Conservation (phyloP, 2,888 invertebrate genomes). For the Dicyrtoma fusca region DNA sequence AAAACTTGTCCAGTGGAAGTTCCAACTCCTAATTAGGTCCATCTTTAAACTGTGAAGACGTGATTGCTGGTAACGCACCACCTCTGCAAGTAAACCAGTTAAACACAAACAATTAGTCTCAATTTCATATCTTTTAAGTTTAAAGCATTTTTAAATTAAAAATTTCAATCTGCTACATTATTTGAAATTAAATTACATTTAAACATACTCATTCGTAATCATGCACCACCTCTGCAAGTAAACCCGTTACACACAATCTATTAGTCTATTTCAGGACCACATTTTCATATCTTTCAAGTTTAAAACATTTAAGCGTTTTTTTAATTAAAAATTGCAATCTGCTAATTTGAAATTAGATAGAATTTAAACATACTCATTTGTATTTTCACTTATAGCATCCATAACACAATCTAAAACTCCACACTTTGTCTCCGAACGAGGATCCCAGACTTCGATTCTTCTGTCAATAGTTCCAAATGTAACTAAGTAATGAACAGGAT, state of each 20-base stretch:
- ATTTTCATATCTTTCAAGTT: too few relatives aligned
- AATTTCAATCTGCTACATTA: too few relatives aligned
- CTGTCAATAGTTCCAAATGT: constrained; percentile 87
- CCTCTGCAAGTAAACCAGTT: constrained; percentile 65
- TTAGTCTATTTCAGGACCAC: too few relatives aligned
- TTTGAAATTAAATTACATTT: too few relatives aligned
- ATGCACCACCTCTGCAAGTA: too few relatives aligned
- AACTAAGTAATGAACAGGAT: constrained; percentile 84
- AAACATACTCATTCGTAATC: too few relatives aligned
- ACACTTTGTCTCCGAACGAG: constrained; percentile 75
- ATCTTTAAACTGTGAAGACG: constrained; percentile 67
- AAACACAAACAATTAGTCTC: too few relatives aligned
- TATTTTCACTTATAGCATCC: constrained; percentile 65
- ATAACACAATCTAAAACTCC: constrained; percentile 83
- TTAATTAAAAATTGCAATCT: background rate
- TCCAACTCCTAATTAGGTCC: constrained; percentile 75
- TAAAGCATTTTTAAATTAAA: too few relatives aligned
- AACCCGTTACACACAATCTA: too few relatives aligned
- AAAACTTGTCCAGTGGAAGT: constrained; percentile 92
- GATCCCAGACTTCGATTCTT: constrained; percentile 96
- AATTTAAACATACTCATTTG: constrained; percentile 60
- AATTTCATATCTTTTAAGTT: too few relatives aligned
- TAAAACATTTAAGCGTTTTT: too few relatives aligned
- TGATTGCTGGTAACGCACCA: constrained; percentile 71
- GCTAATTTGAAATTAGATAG: constrained; percentile 6